Base-by-base conservation (phyloP, 2,888 invertebrate genomes). In the Ichneumoninae sp. region DNA sequence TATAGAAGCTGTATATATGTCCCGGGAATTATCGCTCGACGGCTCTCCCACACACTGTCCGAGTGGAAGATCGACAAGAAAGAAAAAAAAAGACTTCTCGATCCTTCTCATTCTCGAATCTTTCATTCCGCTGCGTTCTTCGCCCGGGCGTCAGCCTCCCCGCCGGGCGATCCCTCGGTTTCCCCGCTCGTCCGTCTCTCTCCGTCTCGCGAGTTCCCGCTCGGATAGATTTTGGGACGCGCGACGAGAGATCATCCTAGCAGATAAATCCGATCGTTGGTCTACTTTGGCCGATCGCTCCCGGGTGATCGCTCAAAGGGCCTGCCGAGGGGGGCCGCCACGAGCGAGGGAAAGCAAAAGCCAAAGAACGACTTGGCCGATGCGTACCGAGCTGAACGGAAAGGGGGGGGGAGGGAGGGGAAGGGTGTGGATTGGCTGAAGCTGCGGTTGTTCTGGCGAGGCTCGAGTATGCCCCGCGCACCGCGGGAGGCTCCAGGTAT, bases 221-320 rank as follows among this genome's bases (percentile, higher is more conserved):
- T 63, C 69, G 63, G 57, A 81, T 74, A 40, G 44, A 44, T 63
- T 44, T 22, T 40, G 73, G 44, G 73, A 63, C 73, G 60, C 73
- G 73, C 60, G 73, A 60, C 76, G 79, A 85, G 52, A 85, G 84
- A 87, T 85, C 75, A 44, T 78, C 78, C 75, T 70, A 52, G 70
- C 66, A 86, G 87, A 86, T 88, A 87, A 88, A 86, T 82, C 70
- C 84, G 85, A 87, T 86, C 86, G 83, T 83, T 86, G 86, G 87
- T 86, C 87, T 86, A 86, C 86, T 87, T 87, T 86, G 85, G 57
- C 86, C 86, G 85, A 87, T 87, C 86, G 82, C 86, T 84, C 79
- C 85, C 74, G 81, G 52, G 85, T 82, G 87, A 86, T 87, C 87
- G 78, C 69, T 77, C 76, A 68, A 73, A 73, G 81, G 66, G 75